Conservation (phyloP, 2,113 vertebrate species). For the Thymallus thymallus region DNA sequence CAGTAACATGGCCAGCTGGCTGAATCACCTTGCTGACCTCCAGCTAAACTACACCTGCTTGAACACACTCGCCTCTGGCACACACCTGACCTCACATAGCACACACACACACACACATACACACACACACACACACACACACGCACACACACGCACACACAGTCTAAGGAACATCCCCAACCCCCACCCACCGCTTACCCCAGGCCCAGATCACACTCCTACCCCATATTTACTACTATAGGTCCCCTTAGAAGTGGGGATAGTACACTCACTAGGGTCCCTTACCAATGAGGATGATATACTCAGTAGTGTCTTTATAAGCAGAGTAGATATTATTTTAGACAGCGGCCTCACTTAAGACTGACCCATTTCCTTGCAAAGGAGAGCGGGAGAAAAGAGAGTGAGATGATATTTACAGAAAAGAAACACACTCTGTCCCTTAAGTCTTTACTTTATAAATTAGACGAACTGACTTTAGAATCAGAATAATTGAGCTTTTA, state of each 20-base stretch:
- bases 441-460: neutral
- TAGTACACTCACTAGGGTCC: neutral
- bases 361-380: constrained; percentile 24
- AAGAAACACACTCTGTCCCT: constrained; percentile 6
- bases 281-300: too few species aligned
- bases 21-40: too few species aligned
- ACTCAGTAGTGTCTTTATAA: too few species aligned
- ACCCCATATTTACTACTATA: too few species aligned
- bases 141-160: neutral
- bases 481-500: constrained; percentile 19
- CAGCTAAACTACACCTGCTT: too few species aligned
- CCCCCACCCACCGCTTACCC: too few species aligned
- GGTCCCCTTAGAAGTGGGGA: constrained; percentile 27
- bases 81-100: too few species aligned
- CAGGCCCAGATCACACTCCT: too few species aligned
- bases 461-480: neutral
- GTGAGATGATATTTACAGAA: constrained; percentile 20
- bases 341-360: neutral
- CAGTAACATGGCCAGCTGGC: too few species aligned
- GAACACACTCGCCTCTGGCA: too few species aligned
- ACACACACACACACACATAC: neutral
- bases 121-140: neutral
- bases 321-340: neutral
- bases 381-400: neutral
- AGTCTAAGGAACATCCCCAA: too few species aligned